Percentiles rank a stretch among this genome's conserved stretches.
Conservation (phyloP, 2,113 vertebrate species). For the Crypturellus undulatus region DNA sequence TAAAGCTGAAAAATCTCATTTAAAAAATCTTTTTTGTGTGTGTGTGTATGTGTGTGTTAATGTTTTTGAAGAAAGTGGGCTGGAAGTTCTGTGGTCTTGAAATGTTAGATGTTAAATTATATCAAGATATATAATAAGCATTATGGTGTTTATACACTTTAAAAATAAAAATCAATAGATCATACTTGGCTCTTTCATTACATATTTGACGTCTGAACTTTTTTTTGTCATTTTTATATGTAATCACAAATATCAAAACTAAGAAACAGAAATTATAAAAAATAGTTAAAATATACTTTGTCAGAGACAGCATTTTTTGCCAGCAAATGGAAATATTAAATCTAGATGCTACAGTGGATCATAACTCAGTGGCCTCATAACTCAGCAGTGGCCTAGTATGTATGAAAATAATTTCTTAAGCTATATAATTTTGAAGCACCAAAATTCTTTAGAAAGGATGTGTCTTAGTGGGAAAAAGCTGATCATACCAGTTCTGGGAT, state of each 20-base stretch:
- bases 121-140: neutral
- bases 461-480: too few species aligned
- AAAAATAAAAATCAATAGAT: neutral
- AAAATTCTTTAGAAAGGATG: too few species aligned
- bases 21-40: neutral
- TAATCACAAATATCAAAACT: neutral
- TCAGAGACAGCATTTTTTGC: neutral
- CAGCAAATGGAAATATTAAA: neutral
- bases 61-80: neutral
- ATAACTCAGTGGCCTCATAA: too few species aligned
- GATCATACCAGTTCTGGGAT: too few species aligned
- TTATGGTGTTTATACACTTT: neutral
- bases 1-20: neutral
- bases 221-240: neutral
- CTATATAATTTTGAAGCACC: too few species aligned
- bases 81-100: neutral
- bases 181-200: neutral
- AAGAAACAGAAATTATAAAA: neutral
- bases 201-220: neutral
- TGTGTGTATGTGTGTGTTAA: neutral
- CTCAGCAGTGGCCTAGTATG: too few species aligned
- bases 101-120: neutral
- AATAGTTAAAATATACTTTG: neutral
- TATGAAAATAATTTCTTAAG: too few species aligned
- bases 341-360: too few species aligned